These are phyloP conservation scores for Malurus elegans DNA, from an alignment of 2,113 vertebrate genomes.

Conservation along the genomic window DNA sequence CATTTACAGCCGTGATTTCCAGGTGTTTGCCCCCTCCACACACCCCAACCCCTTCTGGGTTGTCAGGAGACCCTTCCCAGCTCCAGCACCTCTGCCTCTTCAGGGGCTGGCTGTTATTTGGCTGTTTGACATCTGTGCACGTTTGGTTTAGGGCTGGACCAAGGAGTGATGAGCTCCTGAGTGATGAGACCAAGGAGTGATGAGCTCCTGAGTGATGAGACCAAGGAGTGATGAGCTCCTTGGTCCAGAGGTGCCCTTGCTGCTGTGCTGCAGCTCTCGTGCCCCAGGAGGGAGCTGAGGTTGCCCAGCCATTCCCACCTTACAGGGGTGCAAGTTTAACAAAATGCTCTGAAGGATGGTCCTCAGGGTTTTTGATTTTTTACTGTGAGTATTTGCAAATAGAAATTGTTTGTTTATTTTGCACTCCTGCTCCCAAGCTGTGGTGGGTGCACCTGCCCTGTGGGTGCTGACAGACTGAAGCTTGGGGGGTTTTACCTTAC, in stretches of 20 bases:
- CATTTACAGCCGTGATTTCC: neutral
- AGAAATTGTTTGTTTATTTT: neutral
- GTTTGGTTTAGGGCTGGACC: neutral
- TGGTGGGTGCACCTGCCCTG: fast-evolving
- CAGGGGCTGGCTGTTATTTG: neutral
- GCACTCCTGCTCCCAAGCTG: neutral
- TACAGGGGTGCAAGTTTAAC: neutral
- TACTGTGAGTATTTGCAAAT: neutral
- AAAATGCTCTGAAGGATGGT: neutral
- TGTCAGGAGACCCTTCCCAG: neutral
- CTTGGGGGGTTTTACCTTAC: neutral
- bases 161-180: neutral
- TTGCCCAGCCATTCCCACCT: neutral
- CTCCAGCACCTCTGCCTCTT: too few species aligned
- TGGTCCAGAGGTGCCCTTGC: neutral
- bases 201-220: neutral
- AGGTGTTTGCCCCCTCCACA: neutral
- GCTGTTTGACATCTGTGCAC: fast-evolving
- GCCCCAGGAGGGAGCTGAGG: neutral
- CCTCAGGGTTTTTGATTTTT: neutral
- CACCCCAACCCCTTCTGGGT: fast-evolving
- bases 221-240: neutral
- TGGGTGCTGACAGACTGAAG: neutral
- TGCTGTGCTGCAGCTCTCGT: neutral
- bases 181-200: neutral